Percentiles rank a stretch among this genome's conserved stretches.
Conservation (phyloP, 2,113 vertebrate genomes). For the Callopanchax toddi region DNA sequence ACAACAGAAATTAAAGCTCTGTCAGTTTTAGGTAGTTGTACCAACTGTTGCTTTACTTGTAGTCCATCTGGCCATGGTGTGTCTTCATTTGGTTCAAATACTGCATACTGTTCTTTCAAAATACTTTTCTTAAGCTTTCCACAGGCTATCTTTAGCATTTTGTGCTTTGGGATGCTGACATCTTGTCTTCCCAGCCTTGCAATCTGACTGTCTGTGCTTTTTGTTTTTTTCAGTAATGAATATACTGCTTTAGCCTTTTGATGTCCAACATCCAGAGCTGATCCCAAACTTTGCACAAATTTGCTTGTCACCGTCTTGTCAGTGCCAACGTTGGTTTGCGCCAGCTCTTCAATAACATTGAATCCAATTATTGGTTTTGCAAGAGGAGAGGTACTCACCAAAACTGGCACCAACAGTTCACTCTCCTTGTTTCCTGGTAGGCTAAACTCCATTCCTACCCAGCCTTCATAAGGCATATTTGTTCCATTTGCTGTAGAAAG, state of each 20-base stretch:
- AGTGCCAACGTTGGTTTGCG: background rate
- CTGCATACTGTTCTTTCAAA: background rate
- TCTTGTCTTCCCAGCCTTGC: background rate
- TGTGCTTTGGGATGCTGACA: background rate
- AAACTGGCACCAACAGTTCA: background rate
- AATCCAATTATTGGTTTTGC: too few species aligned
- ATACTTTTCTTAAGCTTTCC: background rate
- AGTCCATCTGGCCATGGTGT: background rate
- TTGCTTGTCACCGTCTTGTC: background rate
- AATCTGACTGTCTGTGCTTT: background rate
- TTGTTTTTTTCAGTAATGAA: background rate
- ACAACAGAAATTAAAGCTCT: background rate
- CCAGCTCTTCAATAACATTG: background rate
- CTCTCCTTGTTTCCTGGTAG: slow-evolving; percentile 1
- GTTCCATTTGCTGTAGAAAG: slow-evolving; percentile 20
- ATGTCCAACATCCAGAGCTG: background rate
- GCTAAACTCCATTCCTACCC: slow-evolving; percentile 19
- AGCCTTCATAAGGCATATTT: slow-evolving; percentile 21
- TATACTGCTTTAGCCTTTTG: background rate
- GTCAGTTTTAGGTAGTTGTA: background rate
- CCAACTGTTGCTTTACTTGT: background rate
- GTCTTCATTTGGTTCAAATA: background rate
- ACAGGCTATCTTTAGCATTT: background rate
- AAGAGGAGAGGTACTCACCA: too few species aligned
- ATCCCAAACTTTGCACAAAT: background rate